Conservation (phyloP, 2,113 vertebrate genomes). For the Rhinogobius similis region DNA sequence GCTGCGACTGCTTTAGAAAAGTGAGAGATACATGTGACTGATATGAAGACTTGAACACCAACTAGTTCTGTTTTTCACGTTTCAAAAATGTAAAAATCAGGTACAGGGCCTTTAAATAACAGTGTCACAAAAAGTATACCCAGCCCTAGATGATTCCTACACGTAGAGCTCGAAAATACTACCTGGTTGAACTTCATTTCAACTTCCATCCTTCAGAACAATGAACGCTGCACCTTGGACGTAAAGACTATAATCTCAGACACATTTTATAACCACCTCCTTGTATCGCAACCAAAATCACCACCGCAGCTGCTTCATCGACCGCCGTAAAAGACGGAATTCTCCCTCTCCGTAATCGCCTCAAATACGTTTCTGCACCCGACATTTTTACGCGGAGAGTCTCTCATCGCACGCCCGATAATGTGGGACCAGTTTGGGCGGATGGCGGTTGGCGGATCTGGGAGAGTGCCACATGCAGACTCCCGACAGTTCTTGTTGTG, state of each 20-base stretch:
- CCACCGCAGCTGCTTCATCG: conserved; percentile 18
- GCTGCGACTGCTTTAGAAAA: too few species aligned
- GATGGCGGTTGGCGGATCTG: conserved; percentile 21
- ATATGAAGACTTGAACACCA: too few species aligned
- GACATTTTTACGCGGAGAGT: not conserved
- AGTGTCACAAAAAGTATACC: too few species aligned
- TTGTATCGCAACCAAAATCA: conserved; percentile 14
- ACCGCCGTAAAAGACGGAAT: conserved; percentile 16
- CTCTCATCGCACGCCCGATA: conserved; percentile 16
- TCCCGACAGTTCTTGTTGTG: conserved; percentile 56
- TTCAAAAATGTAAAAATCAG: too few species aligned
- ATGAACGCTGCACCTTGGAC: not conserved
- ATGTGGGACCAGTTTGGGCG: conserved; percentile 12
- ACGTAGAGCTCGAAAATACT: too few species aligned
- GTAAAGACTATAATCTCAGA: conserved; percentile 7
- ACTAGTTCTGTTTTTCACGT: too few species aligned
- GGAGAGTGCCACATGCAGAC: conserved; percentile 31
- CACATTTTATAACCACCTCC: not conserved
- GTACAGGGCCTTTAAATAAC: too few species aligned
- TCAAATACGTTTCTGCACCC: conserved; percentile 22
- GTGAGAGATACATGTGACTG: too few species aligned
- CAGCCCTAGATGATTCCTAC: too few species aligned
- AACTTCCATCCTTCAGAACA: not conserved
- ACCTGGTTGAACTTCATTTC: not conserved
- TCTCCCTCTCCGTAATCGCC: conserved; percentile 23